phyloP scores from a whole-genome alignment of 1,140 invertebrate genomes.

The Ceratoteleas bidentatus region DNA sequence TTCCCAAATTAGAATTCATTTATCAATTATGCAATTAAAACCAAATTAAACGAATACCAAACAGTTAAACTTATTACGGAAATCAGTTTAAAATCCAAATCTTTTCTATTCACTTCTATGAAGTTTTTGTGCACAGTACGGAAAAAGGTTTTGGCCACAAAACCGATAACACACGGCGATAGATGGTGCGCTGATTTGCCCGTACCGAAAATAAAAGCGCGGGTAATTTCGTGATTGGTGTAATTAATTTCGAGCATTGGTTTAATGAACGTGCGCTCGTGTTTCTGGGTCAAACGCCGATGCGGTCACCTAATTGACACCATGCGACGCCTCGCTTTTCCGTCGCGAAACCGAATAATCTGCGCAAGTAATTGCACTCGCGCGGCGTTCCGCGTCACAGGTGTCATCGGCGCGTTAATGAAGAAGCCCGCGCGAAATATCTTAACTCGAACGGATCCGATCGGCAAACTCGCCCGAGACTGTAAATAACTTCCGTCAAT shows the following conservation, averaged over 20 bases:
- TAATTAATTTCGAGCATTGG: constrained; percentile 46
- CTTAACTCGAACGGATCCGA: constrained; percentile 62
- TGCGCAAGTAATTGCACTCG: constrained; percentile 64
- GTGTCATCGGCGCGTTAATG: constrained; percentile 52
- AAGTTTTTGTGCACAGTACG: too few relatives aligned
- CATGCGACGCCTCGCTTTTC: constrained; percentile 27
- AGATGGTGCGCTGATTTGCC: too few relatives aligned
- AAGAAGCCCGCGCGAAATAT: constrained; percentile 59
- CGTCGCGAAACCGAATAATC: constrained; percentile 60
- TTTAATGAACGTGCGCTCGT: constrained; percentile 39
- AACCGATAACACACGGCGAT: too few relatives aligned
- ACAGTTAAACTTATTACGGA: too few relatives aligned
- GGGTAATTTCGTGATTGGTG: constrained; percentile 24
- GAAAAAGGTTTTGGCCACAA: too few relatives aligned
- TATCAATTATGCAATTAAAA: too few relatives aligned
- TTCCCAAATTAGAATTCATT: too few relatives aligned
- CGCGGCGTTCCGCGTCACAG: constrained; percentile 36
- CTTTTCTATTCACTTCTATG: too few relatives aligned
- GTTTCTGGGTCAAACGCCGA: constrained; percentile 50
- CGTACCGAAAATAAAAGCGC: constrained; percentile 5
- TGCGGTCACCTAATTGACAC: constrained; percentile 67
- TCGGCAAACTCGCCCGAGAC: constrained; percentile 43
- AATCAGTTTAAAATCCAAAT: too few relatives aligned
- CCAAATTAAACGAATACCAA: too few relatives aligned
- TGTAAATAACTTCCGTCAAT: constrained; percentile 67